phyloP scores from a whole-genome alignment of 1,140 invertebrate species.

The Protaetia brevitarsis region DNA sequence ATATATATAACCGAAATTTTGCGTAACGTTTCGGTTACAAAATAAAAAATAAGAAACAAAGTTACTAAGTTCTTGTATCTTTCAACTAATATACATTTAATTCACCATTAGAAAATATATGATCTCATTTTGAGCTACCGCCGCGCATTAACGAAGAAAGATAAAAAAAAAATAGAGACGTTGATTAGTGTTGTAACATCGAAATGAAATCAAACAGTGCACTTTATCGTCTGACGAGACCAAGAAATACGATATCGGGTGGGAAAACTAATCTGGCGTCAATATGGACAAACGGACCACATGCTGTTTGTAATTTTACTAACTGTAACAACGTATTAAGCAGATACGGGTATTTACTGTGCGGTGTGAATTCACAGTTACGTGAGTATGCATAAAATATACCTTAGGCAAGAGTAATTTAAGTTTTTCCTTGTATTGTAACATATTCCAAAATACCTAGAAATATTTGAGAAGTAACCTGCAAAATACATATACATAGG shows the following conservation, averaged over 20 bases:
- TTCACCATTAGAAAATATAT: neutral
- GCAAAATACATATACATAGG: too few relatives aligned
- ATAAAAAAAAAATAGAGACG: neutral
- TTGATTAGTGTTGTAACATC: constrained; percentile 15
- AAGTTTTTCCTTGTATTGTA: constrained; percentile 3
- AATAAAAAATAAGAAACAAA: too few relatives aligned
- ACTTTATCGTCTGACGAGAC: neutral
- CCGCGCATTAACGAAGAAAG: neutral
- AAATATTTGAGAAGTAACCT: neutral
- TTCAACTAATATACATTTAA: too few relatives aligned
- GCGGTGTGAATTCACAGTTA: constrained; percentile 3
- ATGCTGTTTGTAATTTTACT: constrained; percentile 25
- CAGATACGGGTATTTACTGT: neutral
- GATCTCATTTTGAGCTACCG: neutral
- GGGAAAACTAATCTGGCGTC: constrained; percentile 24
- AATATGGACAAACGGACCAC: constrained; percentile 19
- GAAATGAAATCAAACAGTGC: constrained; percentile 11
- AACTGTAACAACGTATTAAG: constrained; percentile 13
- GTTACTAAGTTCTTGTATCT: too few relatives aligned
- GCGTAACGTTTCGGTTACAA: too few relatives aligned
- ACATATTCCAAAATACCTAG: constrained; percentile 2
- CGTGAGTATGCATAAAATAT: constrained; percentile 3
- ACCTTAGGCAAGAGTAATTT: constrained; percentile 1
- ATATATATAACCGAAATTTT: too few relatives aligned
- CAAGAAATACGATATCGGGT: constrained; percentile 10